These are phyloP conservation scores for roundworm (Caenorhabditis elegans) DNA, from an alignment of 1,140 invertebrate species.

Conservation along the genomic window WBcel235 BX284602.5:4574001-4574500, in stretches of 20 bases:
- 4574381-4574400: background rate
- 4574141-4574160: background rate
- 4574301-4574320: conserved; percentile 15
- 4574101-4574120: background rate
- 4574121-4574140: conserved; percentile 4
- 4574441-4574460: background rate
- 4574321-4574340: background rate
- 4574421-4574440: background rate
- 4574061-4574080: background rate
- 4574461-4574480: background rate
- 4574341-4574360: conserved; percentile 6
- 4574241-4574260: conserved; percentile 24
- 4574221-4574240: conserved; percentile 27
- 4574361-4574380: background rate
- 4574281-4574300: background rate
- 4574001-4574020: conserved; percentile 22
- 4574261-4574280: background rate
- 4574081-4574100: background rate
- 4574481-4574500: background rate
- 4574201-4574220: conserved; percentile 11
- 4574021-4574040: background rate
- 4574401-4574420: background rate
- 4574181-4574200: conserved; percentile 18
- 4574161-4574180: background rate
- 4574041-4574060: too few relatives aligned